Conservation (phyloP, 2,797 vertebrate species). For the Hylomyscus alleni region DNA sequence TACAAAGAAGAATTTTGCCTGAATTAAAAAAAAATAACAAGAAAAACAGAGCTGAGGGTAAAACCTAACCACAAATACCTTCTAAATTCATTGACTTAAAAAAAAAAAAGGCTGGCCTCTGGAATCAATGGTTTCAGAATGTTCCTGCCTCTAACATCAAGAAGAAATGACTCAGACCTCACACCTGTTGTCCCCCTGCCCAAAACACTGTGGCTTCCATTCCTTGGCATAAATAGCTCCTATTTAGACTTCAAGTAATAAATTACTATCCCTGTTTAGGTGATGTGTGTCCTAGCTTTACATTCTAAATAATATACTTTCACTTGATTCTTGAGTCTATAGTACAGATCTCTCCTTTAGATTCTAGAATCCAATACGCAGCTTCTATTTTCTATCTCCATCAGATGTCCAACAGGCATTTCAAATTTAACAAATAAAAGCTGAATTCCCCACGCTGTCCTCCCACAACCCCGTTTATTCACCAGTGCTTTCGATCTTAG, state of each 20-base stretch:
- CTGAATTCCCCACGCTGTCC: background rate
- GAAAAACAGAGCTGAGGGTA: background rate
- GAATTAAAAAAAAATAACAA: background rate
- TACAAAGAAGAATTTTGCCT: background rate
- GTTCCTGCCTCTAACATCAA: constrained; percentile 10
- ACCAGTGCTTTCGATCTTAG: background rate
- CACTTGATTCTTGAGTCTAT: background rate
- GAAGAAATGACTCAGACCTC: constrained; percentile 51
- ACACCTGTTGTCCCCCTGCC: background rate
- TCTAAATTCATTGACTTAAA: constrained; percentile 5
- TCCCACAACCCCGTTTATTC: background rate
- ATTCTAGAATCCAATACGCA: background rate
- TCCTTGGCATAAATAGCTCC: background rate
- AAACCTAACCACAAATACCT: constrained; percentile 27
- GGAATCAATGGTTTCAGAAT: constrained; percentile 4
- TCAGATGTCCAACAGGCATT: background rate
- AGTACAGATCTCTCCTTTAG: background rate
- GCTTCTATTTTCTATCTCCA: background rate
- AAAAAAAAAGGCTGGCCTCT: background rate
- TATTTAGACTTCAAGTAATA: constrained; percentile 13
- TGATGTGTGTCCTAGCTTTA: background rate
- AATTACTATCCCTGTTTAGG: constrained; percentile 4
- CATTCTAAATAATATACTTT: constrained; percentile 17
- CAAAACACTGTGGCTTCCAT: background rate
- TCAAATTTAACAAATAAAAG: constrained; percentile 15